Evolutionary conservation across 2,888 invertebrate genomes (phyloP).

Genomic region (Nephrotoma appendiculata): DNA sequence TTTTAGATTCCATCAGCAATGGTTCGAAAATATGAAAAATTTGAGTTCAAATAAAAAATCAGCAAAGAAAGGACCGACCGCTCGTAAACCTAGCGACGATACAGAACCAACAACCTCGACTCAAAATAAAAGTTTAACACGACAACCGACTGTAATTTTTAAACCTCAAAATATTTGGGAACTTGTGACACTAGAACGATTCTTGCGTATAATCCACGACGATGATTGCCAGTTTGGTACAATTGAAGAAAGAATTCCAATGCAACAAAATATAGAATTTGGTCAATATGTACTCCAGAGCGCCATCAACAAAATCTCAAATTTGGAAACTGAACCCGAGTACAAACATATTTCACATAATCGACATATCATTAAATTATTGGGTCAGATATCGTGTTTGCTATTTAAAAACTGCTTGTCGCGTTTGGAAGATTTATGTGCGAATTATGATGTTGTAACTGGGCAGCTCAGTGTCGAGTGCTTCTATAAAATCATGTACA

Average conservation of each 20-base stretch:
- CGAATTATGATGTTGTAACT: slow-evolving; percentile 35
- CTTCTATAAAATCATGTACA: slow-evolving; percentile 31
- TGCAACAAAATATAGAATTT: slow-evolving; percentile 37
- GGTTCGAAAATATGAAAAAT: slow-evolving; percentile 35
- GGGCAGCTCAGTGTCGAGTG: slow-evolving; percentile 39
- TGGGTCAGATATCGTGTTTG: slow-evolving; percentile 24
- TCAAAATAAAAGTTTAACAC: slow-evolving; percentile 22
- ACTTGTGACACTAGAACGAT: slow-evolving; percentile 21
- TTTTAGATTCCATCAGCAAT: slow-evolving; percentile 37
- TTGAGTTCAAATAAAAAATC: slow-evolving; percentile 3
- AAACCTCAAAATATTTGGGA: slow-evolving; percentile 28
- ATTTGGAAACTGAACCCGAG: slow-evolving; percentile 22
- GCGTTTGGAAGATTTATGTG: slow-evolving; percentile 32
- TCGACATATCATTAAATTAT: slow-evolving; percentile 21
- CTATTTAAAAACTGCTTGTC: slow-evolving; percentile 33
- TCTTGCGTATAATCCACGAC: slow-evolving; percentile 21
- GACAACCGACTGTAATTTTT: slow-evolving; percentile 19
- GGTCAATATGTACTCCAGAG: slow-evolving; percentile 39
- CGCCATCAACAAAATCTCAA: slow-evolving; percentile 18
- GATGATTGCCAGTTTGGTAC: slow-evolving; percentile 33
- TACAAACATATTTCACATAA: slow-evolving; percentile 27
- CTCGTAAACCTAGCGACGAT: neutral
- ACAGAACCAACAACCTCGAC: neutral
- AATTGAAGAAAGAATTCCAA: slow-evolving; percentile 27
- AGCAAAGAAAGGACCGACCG: neutral